phyloP scores from a whole-genome alignment of 2,888 invertebrate genomes.

The Drosophila niveifrons region DNA sequence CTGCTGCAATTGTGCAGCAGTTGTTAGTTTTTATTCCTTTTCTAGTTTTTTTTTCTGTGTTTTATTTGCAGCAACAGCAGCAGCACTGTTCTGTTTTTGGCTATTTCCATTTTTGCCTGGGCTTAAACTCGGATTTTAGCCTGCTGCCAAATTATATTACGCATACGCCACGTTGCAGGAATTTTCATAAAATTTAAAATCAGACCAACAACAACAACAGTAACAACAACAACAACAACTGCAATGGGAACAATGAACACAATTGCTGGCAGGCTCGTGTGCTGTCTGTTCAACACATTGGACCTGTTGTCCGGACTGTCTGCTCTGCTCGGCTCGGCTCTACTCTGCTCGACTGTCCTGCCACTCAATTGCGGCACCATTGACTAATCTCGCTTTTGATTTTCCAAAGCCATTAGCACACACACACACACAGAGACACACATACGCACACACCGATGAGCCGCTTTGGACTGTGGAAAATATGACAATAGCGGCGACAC shows the following conservation, averaged over 20 bases:
- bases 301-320: slow-evolving; percentile 14
- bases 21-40: slow-evolving; percentile 60
- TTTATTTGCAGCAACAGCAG: neutral
- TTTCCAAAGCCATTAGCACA: slow-evolving; percentile 66
- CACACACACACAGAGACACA: slow-evolving; percentile 18
- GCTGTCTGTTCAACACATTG: slow-evolving; percentile 17
- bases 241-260: slow-evolving; percentile 28
- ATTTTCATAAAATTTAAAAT: slow-evolving; percentile 56
- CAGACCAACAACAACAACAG: slow-evolving; percentile 18
- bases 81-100: slow-evolving; percentile 17
- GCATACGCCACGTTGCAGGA: slow-evolving; percentile 41
- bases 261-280: slow-evolving; percentile 32
- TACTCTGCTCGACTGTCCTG: slow-evolving; percentile 44
- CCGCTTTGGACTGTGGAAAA: slow-evolving; percentile 46
- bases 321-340: neutral
- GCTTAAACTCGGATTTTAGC: slow-evolving; percentile 59
- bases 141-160: slow-evolving; percentile 53
- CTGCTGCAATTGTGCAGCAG: slow-evolving; percentile 58
- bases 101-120: slow-evolving; percentile 47
- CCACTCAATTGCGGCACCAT: slow-evolving; percentile 67
- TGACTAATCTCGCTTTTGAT: slow-evolving; percentile 73
- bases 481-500: slow-evolving; percentile 63
- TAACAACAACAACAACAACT: slow-evolving; percentile 2
- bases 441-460: slow-evolving; percentile 16
- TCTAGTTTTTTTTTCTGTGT: slow-evolving; percentile 19